phyloP scores from a whole-genome alignment of 1,140 invertebrate species.

The Mizuhopecten yessoensis region DNA sequence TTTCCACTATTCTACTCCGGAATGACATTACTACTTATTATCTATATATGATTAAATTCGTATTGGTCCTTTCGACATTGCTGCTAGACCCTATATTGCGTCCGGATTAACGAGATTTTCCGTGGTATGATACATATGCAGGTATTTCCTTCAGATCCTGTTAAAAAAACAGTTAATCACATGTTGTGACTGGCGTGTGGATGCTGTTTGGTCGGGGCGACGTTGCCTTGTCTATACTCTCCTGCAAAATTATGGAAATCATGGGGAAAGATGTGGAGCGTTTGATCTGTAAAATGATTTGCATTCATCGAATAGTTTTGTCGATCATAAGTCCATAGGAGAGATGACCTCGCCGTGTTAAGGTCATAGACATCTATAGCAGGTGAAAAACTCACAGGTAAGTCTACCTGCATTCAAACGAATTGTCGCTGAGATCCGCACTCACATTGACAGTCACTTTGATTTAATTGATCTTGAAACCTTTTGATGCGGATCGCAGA shows the following conservation, averaged over 20 bases:
- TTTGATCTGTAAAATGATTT: constrained; percentile 12
- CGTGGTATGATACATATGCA: too few relatives aligned
- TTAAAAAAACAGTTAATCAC: neutral
- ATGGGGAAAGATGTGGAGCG: neutral
- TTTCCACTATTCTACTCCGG: too few relatives aligned
- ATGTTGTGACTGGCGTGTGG: too few relatives aligned
- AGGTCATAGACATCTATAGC: constrained; percentile 29
- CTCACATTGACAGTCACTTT: constrained; percentile 3
- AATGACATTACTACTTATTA: too few relatives aligned
- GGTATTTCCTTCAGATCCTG: neutral
- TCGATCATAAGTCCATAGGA: constrained; percentile 21
- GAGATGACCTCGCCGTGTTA: neutral
- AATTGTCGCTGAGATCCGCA: neutral
- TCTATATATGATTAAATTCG: too few relatives aligned
- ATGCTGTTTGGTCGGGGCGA: neutral
- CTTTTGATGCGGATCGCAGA: constrained; percentile 37
- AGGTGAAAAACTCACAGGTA: constrained; percentile 23
- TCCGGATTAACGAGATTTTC: too few relatives aligned
- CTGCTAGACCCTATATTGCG: too few relatives aligned
- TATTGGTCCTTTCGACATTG: too few relatives aligned
- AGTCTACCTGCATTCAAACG: constrained; percentile 18
- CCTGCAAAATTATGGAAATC: constrained; percentile 13
- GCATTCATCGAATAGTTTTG: constrained; percentile 39
- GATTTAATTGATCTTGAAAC: constrained; percentile 36
- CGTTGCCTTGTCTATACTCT: neutral